Evolutionary conservation across 2,888 invertebrate genomes (phyloP).

Genomic region (Cephus rjabovi): DNA sequence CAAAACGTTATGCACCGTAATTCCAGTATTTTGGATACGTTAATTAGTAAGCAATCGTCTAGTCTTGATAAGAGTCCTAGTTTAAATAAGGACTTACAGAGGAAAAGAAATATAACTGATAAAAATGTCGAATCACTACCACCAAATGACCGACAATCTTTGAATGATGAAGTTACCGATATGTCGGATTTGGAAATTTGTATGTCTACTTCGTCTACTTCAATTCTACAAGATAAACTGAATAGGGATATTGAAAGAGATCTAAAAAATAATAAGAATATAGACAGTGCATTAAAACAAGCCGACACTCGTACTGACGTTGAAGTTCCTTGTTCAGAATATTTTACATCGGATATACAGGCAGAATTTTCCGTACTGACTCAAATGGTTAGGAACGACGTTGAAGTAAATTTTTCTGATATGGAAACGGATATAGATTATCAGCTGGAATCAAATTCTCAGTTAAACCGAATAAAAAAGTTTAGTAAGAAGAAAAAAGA

Average conservation of each 20-base stretch:
- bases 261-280: neutral
- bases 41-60: neutral
- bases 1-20: neutral
- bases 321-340: neutral
- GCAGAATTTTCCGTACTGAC: neutral
- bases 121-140: neutral
- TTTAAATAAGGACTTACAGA: neutral
- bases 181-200: neutral
- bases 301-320: neutral
- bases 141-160: neutral
- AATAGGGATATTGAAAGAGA: neutral
- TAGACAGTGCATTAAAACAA: neutral
- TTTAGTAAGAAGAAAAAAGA: neutral
- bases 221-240: neutral
- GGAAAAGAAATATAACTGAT: neutral
- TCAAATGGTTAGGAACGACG: neutral
- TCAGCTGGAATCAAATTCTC: neutral
- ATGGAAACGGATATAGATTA: neutral
- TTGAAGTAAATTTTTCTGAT: neutral
- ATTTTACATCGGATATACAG: no score
- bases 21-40: neutral
- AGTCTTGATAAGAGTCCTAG: neutral
- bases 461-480: neutral
- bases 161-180: neutral
- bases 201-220: slow-evolving; percentile 5